Evolutionary conservation across 2,113 vertebrate species (phyloP).

Genomic region (Camelus bactrianus): DNA sequence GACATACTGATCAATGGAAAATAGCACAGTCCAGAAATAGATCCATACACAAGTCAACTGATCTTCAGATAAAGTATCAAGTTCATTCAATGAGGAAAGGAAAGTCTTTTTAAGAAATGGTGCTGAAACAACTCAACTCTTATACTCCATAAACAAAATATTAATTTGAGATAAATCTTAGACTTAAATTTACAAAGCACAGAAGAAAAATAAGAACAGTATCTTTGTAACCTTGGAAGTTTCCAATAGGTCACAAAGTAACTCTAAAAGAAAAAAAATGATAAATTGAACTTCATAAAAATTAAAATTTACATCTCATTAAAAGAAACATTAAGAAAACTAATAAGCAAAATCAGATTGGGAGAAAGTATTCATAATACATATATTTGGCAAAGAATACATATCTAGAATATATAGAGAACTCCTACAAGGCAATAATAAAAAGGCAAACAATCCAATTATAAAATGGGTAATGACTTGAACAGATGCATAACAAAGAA

Average conservation of each 20-base stretch:
- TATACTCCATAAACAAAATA: neutral
- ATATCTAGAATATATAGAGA: neutral
- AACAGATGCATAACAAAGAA: neutral
- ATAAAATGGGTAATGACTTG: neutral
- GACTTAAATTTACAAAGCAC: neutral
- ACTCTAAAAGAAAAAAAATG: neutral
- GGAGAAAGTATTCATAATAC: neutral
- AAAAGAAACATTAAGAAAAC: neutral
- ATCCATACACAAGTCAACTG: neutral
- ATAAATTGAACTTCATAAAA: conserved; percentile 22
- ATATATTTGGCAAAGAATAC: neutral
- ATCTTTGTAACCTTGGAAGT: neutral
- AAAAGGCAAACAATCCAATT: neutral
- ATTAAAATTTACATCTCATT: neutral
- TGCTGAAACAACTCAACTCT: neutral
- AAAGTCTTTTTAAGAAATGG: neutral
- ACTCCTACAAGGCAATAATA: neutral
- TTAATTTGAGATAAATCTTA: neutral
- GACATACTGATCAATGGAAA: neutral
- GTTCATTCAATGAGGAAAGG: neutral
- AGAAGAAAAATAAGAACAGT: neutral
- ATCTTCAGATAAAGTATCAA: neutral
- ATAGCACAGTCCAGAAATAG: neutral
- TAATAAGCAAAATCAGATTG: neutral
- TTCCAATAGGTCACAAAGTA: neutral